phyloP scores from a whole-genome alignment of 2,888 invertebrate genomes.

The Dyspetes luteomarginatus region DNA sequence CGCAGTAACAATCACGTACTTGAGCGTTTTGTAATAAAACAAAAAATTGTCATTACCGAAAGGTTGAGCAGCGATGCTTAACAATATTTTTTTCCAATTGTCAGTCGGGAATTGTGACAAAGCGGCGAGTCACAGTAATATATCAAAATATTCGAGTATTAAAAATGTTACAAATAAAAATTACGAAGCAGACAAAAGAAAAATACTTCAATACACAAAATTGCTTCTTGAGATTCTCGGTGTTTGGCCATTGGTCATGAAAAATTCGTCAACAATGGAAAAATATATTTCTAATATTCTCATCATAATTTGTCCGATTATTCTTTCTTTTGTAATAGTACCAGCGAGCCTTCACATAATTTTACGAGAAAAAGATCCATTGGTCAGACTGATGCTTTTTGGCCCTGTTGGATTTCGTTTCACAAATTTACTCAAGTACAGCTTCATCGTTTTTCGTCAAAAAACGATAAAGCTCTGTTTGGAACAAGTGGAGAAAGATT shows the following conservation, averaged over 20 bases:
- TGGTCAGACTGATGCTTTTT: slow-evolving; percentile 40
- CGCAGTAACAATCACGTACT: neutral
- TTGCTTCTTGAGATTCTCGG: slow-evolving; percentile 50
- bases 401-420: slow-evolving; percentile 56
- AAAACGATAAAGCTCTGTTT: slow-evolving; percentile 57
- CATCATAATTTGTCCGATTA: slow-evolving; percentile 37
- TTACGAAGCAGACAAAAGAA: slow-evolving; percentile 3
- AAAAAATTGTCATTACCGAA: neutral
- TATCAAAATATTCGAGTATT: neutral
- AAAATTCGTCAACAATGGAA: slow-evolving; percentile 32
- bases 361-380: slow-evolving; percentile 44
- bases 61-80: too few species aligned
- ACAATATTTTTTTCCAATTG: neutral
- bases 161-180: neutral
- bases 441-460: slow-evolving; percentile 42
- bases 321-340: slow-evolving; percentile 50
- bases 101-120: neutral
- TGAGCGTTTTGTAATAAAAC: neutral
- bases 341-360: slow-evolving; percentile 49
- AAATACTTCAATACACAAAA: slow-evolving; percentile 16
- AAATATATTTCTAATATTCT: slow-evolving; percentile 14
- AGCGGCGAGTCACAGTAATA: neutral
- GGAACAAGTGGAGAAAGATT: slow-evolving; percentile 64
- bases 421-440: slow-evolving; percentile 55
- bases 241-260: slow-evolving; percentile 51